Conservation (phyloP, 2,113 vertebrate species). For the Ariopsis seemanni region DNA sequence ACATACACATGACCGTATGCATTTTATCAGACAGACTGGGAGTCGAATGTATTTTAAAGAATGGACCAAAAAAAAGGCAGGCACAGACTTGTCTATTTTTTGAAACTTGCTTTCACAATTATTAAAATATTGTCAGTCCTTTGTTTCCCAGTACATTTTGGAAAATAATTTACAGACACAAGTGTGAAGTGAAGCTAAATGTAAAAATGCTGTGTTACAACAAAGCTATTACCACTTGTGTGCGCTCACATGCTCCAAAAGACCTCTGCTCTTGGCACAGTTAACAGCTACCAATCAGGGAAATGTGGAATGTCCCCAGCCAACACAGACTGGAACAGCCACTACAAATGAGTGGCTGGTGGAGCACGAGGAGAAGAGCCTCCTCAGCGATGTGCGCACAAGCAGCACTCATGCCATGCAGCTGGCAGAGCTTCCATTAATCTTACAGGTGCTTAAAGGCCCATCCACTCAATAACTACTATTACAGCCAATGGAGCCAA, state of each 20-base stretch:
- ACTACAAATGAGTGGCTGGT: slow-evolving; percentile 41
- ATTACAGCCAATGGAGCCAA: slow-evolving; percentile 49
- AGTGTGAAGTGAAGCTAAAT: neutral
- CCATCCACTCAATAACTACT: slow-evolving; percentile 53
- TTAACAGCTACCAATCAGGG: slow-evolving; percentile 23
- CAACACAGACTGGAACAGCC: slow-evolving; percentile 20
- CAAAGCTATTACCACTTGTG: neutral
- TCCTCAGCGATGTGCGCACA: slow-evolving; percentile 25
- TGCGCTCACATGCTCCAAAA: neutral
- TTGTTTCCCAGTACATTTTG: neutral
- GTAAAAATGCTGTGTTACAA: neutral
- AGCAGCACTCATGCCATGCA: slow-evolving; percentile 30
- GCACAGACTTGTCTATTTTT: neutral
- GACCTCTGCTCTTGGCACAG: slow-evolving; percentile 26
- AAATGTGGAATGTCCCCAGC: slow-evolving; percentile 37
- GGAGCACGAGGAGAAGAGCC: slow-evolving; percentile 38
- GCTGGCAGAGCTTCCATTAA: slow-evolving; percentile 45
- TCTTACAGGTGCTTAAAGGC: slow-evolving; percentile 54
- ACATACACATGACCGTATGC: neutral
- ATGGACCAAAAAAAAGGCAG: neutral
- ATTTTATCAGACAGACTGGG: neutral
- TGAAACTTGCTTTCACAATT: neutral
- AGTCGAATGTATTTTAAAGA: neutral
- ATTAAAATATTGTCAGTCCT: too few species aligned
- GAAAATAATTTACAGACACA: neutral